A percentile compares a stretch with the other conserved stretches of the same genome.
phyloP scores from a whole-genome alignment of 1,140 invertebrate species.

The Aphis gossypii region DNA sequence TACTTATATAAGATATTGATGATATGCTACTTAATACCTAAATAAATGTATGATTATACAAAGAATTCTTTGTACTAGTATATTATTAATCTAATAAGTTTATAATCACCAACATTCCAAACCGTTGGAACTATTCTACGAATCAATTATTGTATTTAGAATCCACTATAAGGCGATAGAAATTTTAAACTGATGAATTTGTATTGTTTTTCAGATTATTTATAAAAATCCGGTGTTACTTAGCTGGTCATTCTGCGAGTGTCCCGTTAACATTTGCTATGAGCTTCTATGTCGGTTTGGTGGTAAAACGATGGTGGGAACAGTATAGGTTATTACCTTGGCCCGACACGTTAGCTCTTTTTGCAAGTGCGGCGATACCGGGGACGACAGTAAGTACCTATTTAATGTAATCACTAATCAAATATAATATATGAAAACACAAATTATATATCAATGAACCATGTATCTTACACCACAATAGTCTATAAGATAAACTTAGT shows the following conservation, averaged over 20 bases:
- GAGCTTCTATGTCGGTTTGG: slow-evolving; percentile 90
- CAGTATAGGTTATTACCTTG: slow-evolving; percentile 88
- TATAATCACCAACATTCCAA: too few species aligned
- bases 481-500: too few species aligned
- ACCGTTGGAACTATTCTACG: too few species aligned
- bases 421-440: not conserved
- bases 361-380: slow-evolving; percentile 88
- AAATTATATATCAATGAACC: too few species aligned
- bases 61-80: too few species aligned
- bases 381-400: slow-evolving; percentile 80
- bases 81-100: too few species aligned
- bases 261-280: slow-evolving; percentile 93
- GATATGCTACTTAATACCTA: not conserved
- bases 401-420: not conserved
- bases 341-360: slow-evolving; percentile 88
- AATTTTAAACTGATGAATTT: not conserved
- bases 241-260: slow-evolving; percentile 80
- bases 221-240: slow-evolving; percentile 80
- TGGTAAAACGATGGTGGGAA: slow-evolving; percentile 92
- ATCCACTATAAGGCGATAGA: not conserved
- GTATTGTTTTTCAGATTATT: slow-evolving; percentile 73
- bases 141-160: not conserved
- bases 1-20: not conserved
- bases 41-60: too few species aligned
- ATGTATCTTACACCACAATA: too few species aligned